Percentiles rank a stretch among this genome's conserved stretches.
Conservation (phyloP, 2,113 vertebrate genomes). For the Zosterops japonicus region DNA sequence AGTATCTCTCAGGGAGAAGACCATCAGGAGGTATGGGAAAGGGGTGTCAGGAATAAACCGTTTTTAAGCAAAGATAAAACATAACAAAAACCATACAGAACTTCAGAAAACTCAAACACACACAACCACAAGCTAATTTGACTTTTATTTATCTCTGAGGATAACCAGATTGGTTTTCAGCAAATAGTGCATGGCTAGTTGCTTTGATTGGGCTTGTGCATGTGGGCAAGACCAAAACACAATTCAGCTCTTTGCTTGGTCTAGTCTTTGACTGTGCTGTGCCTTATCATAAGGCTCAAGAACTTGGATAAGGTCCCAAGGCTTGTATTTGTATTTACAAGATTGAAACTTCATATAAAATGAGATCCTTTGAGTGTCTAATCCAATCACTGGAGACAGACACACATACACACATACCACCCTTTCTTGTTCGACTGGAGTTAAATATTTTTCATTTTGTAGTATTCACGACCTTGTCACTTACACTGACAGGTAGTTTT, state of each 20-base stretch:
- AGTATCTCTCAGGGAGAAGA: no score
- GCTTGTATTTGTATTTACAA: rapidly evolving
- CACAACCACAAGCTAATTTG: background rate
- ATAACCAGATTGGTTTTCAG: background rate
- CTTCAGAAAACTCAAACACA: no score
- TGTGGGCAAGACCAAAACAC: background rate
- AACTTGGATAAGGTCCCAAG: background rate
- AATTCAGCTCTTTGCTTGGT: background rate
- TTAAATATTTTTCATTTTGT: background rate
- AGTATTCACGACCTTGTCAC: background rate
- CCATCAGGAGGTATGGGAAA: no score
- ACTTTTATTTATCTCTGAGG: background rate
- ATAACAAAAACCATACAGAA: no score
- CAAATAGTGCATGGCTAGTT: background rate
- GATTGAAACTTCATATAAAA: background rate
- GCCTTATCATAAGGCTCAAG: background rate
- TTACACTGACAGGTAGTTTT: background rate
- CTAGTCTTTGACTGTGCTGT: background rate
- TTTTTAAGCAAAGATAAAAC: no score
- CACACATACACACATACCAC: rapidly evolving
- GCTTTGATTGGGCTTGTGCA: background rate
- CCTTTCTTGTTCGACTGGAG: background rate
- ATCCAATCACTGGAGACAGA: background rate
- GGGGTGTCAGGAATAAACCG: no score
- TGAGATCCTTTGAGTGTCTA: background rate